phyloP scores from a whole-genome alignment of 2,797 vertebrate species.

The Cyclopterus lumpus region DNA sequence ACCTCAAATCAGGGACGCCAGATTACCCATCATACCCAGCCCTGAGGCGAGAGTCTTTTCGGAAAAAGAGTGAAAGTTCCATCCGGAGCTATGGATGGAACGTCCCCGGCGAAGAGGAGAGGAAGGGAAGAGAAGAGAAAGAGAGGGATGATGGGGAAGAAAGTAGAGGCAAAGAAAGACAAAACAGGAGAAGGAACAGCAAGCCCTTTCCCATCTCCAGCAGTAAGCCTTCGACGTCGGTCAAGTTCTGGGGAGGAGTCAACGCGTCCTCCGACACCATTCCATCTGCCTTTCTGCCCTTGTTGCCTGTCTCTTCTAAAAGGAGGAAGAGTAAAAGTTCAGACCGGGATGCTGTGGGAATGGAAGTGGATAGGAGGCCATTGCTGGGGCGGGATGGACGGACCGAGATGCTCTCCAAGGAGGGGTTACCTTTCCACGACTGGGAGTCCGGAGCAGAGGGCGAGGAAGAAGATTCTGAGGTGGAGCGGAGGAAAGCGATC shows the following conservation, averaged over 20 bases:
- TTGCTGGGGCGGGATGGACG: slow-evolving; percentile 77
- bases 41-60: slow-evolving; percentile 78
- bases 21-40: slow-evolving; percentile 79
- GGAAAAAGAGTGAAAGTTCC: slow-evolving; percentile 84
- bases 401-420: slow-evolving; percentile 78
- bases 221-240: slow-evolving; percentile 80
- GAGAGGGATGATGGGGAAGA: slow-evolving; percentile 76
- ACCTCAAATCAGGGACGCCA: slow-evolving; percentile 77
- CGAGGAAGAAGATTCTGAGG: slow-evolving; percentile 79
- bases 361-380: slow-evolving; percentile 82
- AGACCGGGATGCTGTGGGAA: slow-evolving; percentile 75
- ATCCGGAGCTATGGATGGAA: slow-evolving; percentile 84
- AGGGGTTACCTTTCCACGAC: slow-evolving; percentile 82
- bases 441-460: slow-evolving; percentile 83
- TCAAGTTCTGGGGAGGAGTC: slow-evolving; percentile 84
- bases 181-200: slow-evolving; percentile 75
- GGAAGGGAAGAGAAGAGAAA: slow-evolving; percentile 79
- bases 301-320: slow-evolving; percentile 82
- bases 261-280: slow-evolving; percentile 77
- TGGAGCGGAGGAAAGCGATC: slow-evolving; percentile 76
- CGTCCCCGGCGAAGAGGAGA: slow-evolving; percentile 74
- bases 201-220: slow-evolving; percentile 76
- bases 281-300: slow-evolving; percentile 82
- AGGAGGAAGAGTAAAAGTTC: slow-evolving; percentile 83
- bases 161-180: slow-evolving; percentile 74